Conservation (phyloP, 2,113 vertebrate genomes). For the Sinocyclocheilus rhinocerous region DNA sequence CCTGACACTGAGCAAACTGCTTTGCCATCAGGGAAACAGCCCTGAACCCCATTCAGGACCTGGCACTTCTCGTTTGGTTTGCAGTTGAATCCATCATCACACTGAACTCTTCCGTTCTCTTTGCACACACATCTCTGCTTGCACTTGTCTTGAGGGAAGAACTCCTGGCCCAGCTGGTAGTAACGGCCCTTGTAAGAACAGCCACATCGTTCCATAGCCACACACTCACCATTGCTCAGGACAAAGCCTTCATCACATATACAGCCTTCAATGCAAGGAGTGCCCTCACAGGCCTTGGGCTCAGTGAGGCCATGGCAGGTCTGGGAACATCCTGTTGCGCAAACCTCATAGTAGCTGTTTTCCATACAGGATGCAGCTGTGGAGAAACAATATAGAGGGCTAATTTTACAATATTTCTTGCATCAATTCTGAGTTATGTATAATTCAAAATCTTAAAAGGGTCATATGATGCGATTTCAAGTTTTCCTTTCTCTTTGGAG, state of each 20-base stretch:
- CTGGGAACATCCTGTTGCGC: constrained; percentile 21
- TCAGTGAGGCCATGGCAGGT: constrained; percentile 39
- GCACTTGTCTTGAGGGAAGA: constrained; percentile 60
- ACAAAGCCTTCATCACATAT: constrained; percentile 59
- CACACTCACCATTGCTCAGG: constrained; percentile 56
- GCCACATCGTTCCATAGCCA: constrained; percentile 62
- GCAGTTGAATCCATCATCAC: constrained; percentile 51
- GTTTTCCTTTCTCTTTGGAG: too few species aligned
- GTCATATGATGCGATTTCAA: too few species aligned
- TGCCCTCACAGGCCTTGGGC: constrained; percentile 13
- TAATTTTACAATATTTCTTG: not conserved
- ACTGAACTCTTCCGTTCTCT: constrained; percentile 53
- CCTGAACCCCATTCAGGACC: constrained; percentile 54
- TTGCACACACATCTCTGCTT: constrained; percentile 56
- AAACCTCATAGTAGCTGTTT: constrained; percentile 56
- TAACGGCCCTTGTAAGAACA: constrained; percentile 59
- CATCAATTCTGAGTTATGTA: not conserved
- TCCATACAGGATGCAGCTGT: constrained; percentile 45
- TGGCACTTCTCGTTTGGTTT: constrained; percentile 59
- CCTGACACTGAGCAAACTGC: constrained; percentile 60
- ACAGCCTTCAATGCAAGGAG: constrained; percentile 58
- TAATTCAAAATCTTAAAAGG: not conserved
- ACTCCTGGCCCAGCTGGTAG: constrained; percentile 59
- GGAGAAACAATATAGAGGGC: not conserved
- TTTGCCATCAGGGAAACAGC: constrained; percentile 56